phyloP scores from a whole-genome alignment of 2,113 vertebrate genomes.

The Psammodynastes pulverulentus region DNA sequence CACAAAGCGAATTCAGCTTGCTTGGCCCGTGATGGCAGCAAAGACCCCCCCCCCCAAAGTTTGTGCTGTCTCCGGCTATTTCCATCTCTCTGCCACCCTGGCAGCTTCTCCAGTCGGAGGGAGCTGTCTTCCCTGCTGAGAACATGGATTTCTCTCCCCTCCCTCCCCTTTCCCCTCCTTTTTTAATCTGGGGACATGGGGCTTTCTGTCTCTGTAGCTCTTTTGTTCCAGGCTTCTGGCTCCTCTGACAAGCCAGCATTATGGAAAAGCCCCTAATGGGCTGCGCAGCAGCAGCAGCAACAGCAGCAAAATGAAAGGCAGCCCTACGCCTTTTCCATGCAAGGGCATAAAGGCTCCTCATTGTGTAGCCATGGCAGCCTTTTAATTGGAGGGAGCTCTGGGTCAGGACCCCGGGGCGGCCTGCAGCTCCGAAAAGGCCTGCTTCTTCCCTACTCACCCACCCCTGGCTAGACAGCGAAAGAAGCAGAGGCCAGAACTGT shows the following conservation, averaged over 20 bases:
- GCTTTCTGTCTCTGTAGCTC: constrained; percentile 29
- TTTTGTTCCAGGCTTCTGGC: constrained; percentile 35
- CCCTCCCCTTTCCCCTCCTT: no score
- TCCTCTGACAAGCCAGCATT: constrained; percentile 25
- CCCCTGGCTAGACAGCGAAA: background rate
- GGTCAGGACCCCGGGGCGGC: constrained; percentile 25
- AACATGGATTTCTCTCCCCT: background rate
- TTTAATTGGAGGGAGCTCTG: constrained; percentile 29
- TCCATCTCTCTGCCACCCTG: background rate
- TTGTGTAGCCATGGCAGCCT: constrained; percentile 33
- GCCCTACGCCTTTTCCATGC: constrained; percentile 21
- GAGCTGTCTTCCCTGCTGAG: constrained; percentile 16
- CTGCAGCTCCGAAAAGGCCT: constrained; percentile 1
- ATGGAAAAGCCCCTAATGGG: constrained; percentile 31
- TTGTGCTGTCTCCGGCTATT: background rate
- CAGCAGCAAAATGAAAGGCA: constrained; percentile 24
- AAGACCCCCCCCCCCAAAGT: background rate
- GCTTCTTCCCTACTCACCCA: background rate
- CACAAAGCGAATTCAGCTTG: background rate
- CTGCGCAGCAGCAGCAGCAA: background rate
- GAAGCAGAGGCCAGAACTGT: background rate
- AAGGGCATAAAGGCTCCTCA: constrained; percentile 22
- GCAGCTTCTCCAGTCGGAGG: background rate
- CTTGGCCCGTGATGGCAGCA: background rate
- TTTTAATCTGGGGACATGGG: constrained; percentile 9